phyloP scores from a whole-genome alignment of 2,113 vertebrate species.

The Gallinago jamesoni region DNA sequence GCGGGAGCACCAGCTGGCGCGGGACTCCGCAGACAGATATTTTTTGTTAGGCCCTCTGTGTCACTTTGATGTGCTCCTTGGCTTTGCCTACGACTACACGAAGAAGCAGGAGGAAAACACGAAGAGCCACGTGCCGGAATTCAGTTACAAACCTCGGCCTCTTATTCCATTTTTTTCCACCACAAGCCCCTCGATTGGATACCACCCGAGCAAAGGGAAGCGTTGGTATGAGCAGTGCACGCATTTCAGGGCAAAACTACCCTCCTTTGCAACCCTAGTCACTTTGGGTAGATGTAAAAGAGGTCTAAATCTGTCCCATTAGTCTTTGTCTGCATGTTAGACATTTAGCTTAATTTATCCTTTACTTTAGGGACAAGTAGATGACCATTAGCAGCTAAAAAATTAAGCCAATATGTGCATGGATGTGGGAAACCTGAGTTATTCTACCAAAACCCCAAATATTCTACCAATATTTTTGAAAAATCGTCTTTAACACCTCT shows the following conservation, averaged over 20 bases:
- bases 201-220: not conserved
- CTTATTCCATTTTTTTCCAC: not conserved
- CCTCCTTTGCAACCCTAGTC: not conserved
- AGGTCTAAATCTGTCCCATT: not conserved
- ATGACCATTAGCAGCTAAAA: not conserved
- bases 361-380: not conserved
- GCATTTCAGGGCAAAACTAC: not conserved
- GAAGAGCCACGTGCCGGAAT: not conserved
- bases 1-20: conserved; percentile 11
- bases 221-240: not conserved
- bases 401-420: not conserved
- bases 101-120: not conserved
- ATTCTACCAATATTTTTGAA: not conserved
- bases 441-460: not conserved
- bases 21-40: not conserved
- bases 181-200: not conserved
- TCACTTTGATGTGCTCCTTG: conserved; percentile 48
- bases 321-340: not conserved
- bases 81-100: not conserved
- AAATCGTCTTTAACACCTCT: not conserved
- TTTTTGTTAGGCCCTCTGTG: conserved; percentile 21
- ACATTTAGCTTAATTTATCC: not conserved
- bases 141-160: not conserved
- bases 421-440: not conserved
- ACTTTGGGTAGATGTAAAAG: not conserved